Percentiles rank a stretch among this genome's conserved stretches.
These are phyloP conservation scores for Pelusios castaneus DNA, from an alignment of 2,113 vertebrate species.

Conservation along the genomic window DNA sequence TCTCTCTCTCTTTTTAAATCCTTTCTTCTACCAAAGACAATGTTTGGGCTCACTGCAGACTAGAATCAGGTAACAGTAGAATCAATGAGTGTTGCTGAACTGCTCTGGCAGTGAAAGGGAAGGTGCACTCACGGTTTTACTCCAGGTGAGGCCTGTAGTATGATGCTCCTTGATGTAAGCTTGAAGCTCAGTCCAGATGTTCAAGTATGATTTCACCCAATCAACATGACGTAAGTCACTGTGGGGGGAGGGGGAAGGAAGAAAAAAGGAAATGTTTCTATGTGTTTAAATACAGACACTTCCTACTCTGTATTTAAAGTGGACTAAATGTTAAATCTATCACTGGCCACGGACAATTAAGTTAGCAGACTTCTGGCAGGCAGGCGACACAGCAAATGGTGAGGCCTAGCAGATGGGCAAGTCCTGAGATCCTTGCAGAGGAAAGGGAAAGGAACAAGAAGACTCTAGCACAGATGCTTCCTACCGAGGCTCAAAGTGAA, in stretches of 20 bases:
- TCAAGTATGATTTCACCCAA: conserved; percentile 95
- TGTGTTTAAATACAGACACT: not conserved
- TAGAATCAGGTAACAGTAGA: not conserved
- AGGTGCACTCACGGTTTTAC: conserved; percentile 86
- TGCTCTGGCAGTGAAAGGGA: not conserved
- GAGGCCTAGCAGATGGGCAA: not conserved
- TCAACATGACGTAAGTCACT: conserved; percentile 93
- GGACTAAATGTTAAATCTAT: not conserved
- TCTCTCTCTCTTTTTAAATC: not conserved
- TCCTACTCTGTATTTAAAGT: conserved; percentile 10
- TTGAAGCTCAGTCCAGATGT: conserved; percentile 95
- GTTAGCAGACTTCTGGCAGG: not conserved
- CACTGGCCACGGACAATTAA: not conserved
- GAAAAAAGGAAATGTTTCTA: conserved; percentile 13
- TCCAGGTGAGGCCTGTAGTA: conserved; percentile 93
- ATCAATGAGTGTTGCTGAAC: not conserved
- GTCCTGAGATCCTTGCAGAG: not conserved
- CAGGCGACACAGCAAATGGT: not conserved
- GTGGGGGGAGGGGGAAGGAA: not conserved
- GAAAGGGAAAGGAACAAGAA: not conserved
- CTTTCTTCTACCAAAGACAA: not conserved
- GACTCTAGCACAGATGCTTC: not conserved
- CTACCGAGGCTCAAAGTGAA: not conserved
- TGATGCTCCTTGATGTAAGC: conserved; percentile 94
- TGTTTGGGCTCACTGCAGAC: not conserved